Evolutionary conservation across 2,113 vertebrate genomes (phyloP).

Genomic region (Bufo gargarizans): DNA sequence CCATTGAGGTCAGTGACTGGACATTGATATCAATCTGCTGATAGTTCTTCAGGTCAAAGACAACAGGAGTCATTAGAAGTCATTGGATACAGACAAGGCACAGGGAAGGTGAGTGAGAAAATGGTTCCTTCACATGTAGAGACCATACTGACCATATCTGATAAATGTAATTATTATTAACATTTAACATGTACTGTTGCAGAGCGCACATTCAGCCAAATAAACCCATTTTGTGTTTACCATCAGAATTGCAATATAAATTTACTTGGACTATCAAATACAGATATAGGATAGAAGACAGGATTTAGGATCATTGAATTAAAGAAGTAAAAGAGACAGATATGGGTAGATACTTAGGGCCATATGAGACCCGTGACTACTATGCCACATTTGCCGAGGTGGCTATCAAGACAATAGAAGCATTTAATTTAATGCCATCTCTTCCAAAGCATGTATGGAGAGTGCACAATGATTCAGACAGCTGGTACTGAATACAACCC

Average conservation of each 20-base stretch:
- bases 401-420: not conserved
- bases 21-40: constrained; percentile 37
- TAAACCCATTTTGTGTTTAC: too few species aligned
- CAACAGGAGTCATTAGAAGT: not conserved
- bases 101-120: constrained; percentile 30
- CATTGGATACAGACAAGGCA: not conserved
- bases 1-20: constrained; percentile 30
- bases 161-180: not conserved
- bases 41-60: not conserved
- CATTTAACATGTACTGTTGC: not conserved
- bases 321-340: not conserved
- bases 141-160: not conserved
- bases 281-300: not conserved
- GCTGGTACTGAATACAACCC: not conserved
- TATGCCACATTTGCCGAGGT: not conserved
- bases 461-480: not conserved
- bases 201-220: too few species aligned
- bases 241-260: not conserved
- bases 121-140: not conserved
- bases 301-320: not conserved
- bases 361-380: not conserved
- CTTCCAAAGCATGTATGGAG: not conserved
- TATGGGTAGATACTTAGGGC: not conserved
- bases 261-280: not conserved
- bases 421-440: too few species aligned